Base-by-base conservation (phyloP, 2,797 vertebrate species). In the Jordanella pulchra region DNA sequence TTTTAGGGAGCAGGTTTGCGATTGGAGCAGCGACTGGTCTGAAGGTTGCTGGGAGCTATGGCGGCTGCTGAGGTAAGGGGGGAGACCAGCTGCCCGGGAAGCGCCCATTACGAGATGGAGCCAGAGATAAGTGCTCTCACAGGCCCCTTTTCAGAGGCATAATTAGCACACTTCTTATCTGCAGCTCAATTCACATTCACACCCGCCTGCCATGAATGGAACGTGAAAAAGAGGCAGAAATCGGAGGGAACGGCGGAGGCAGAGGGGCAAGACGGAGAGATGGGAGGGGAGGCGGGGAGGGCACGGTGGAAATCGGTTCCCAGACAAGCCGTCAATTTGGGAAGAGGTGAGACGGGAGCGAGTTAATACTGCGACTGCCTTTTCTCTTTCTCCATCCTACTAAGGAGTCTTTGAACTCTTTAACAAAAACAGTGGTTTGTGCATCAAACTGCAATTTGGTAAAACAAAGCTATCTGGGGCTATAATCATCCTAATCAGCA, bases 101-200 rank as follows among this genome's bases (percentile, higher is more conserved):
- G 94, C 92, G 90, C 93, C 93, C 94, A 94, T 95, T 95, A 95
- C 87, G 93, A 95, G 94, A 95, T 95, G 92, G 94, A 95, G 95
- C 91, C 85, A 89, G 92, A 93, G 95, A 95, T 95, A 95, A 95
- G 94, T 94, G 93, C 94, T 95, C 95, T 95, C 95, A 93, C 93
- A 94, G 94, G 94, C 94, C 94, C 93, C 93, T 93, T 95, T 95
- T 94, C 93, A 95, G 91, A 91, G 90, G 91, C 93, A 93, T 95
- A 95, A 95, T 95, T 95, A 95, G 95, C 95, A 93, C 93, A 94
- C 93, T 95, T 95, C 95, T 95, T 95, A 95, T 95, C 94, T 94
- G 93, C 93, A 92, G 93, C 93, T 95, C 93, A 92, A 93, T 94
- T 94, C 94, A 93, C 92, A 95, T 95, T 95, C 94, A 94, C 93